Percentiles rank a stretch among this genome's conserved stretches.
Evolutionary conservation across 2,888 invertebrate species (phyloP).

Genomic region (Ochlodes sylvanus): DNA sequence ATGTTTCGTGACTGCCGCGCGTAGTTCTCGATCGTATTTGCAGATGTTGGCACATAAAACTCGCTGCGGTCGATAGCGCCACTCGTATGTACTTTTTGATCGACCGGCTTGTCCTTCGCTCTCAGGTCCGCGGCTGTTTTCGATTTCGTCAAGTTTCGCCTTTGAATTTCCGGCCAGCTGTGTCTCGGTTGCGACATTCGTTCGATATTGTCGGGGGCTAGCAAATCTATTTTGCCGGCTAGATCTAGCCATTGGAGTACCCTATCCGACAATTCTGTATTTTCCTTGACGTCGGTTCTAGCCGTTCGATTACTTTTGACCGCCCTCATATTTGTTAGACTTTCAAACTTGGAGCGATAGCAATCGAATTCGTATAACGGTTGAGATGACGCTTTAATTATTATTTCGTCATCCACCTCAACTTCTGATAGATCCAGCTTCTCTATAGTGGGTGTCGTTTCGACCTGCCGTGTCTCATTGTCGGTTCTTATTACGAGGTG

Average conservation of each 20-base stretch:
- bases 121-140: constrained; percentile 70
- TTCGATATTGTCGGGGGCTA: constrained; percentile 66
- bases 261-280: constrained; percentile 86
- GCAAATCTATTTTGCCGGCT: constrained; percentile 85
- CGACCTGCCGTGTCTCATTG: constrained; percentile 49
- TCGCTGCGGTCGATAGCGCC: constrained; percentile 74
- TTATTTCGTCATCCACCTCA: constrained; percentile 64
- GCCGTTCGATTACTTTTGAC: constrained; percentile 69
- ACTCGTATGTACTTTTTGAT: constrained; percentile 65
- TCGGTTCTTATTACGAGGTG: constrained; percentile 67
- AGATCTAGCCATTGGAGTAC: constrained; percentile 93
- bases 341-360: constrained; percentile 52
- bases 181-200: constrained; percentile 73
- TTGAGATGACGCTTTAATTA: constrained; percentile 62
- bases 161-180: constrained; percentile 76
- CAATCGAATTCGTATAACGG: constrained; percentile 58
- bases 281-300: constrained; percentile 64
- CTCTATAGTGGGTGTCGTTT: constrained; percentile 59
- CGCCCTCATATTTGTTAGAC: constrained; percentile 64
- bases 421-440: constrained; percentile 66
- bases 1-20: constrained; percentile 79
- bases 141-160: constrained; percentile 65
- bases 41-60: constrained; percentile 75
- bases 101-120: constrained; percentile 60
- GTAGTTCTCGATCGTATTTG: constrained; percentile 80